A percentile compares a stretch with the other conserved stretches of the same genome.
Evolutionary conservation across 2,113 vertebrate genomes (phyloP).

Genomic region (Laterallus jamaicensis): DNA sequence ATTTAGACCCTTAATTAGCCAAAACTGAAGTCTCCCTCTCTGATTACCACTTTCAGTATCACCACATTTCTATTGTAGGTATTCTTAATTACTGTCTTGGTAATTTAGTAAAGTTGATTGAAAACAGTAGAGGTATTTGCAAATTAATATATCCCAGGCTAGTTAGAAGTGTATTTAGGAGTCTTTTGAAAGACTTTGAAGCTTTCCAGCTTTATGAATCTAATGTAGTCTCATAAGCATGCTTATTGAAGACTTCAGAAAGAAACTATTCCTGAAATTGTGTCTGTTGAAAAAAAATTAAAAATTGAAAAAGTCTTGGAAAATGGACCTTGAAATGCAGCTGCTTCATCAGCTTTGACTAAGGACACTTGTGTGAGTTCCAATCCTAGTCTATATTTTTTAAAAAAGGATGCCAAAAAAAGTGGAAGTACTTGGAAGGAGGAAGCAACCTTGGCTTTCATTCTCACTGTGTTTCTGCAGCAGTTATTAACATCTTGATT

Average conservation of each 20-base stretch:
- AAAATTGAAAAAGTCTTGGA: background rate
- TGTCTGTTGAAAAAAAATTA: background rate
- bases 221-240: background rate
- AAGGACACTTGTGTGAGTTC: background rate
- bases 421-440: background rate
- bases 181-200: background rate
- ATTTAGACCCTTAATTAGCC: background rate
- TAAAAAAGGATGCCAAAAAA: background rate
- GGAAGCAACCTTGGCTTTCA: background rate
- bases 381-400: background rate
- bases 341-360: background rate
- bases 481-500: accelerated
- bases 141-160: background rate
- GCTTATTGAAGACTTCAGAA: background rate
- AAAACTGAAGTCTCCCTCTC: background rate
- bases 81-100: background rate
- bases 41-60: background rate
- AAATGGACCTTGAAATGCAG: background rate
- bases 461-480: background rate
- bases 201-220: background rate
- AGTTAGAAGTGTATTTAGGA: background rate
- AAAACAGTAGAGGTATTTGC: background rate
- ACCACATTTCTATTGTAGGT: background rate
- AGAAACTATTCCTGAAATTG: background rate
- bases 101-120: background rate